Percentiles rank a stretch among this genome's conserved stretches.
Evolutionary conservation across 2,888 invertebrate genomes (phyloP).

Genomic region (Corythucha ciliata): DNA sequence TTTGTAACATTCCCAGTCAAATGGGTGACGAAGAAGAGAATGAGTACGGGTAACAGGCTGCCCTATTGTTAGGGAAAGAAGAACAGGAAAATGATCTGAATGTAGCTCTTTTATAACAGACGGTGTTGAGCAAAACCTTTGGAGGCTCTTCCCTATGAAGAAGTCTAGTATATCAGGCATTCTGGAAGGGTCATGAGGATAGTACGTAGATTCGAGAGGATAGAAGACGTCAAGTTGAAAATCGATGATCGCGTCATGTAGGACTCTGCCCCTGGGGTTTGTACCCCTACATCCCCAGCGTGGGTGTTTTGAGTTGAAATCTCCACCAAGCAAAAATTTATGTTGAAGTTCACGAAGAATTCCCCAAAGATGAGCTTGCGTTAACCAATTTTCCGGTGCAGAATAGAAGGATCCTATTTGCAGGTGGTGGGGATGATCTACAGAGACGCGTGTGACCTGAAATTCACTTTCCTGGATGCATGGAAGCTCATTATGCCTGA

Average conservation of each 20-base stretch:
- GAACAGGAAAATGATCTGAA: conserved; percentile 5
- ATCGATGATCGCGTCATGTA: no score
- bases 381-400: no score
- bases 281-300: neutral
- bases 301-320: conserved; percentile 3
- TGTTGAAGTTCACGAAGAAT: neutral
- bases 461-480: conserved; percentile 6
- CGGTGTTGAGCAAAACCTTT: neutral
- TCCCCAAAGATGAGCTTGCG: neutral
- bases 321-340: neutral
- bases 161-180: conserved; percentile 5
- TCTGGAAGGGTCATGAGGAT: neutral
- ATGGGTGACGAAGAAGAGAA: neutral
- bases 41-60: neutral
- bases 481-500: neutral
- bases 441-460: neutral
- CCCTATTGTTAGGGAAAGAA: neutral
- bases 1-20: conserved; percentile 1
- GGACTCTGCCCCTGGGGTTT: conserved; percentile 4
- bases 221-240: neutral
- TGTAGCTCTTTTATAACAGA: neutral
- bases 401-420: conserved; percentile 6
- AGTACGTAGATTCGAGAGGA: neutral
- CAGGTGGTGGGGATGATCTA: neutral
- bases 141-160: conserved; percentile 1